Evolutionary conservation across 2,888 invertebrate genomes (phyloP).

Genomic region (Drosophila anomalata): DNA sequence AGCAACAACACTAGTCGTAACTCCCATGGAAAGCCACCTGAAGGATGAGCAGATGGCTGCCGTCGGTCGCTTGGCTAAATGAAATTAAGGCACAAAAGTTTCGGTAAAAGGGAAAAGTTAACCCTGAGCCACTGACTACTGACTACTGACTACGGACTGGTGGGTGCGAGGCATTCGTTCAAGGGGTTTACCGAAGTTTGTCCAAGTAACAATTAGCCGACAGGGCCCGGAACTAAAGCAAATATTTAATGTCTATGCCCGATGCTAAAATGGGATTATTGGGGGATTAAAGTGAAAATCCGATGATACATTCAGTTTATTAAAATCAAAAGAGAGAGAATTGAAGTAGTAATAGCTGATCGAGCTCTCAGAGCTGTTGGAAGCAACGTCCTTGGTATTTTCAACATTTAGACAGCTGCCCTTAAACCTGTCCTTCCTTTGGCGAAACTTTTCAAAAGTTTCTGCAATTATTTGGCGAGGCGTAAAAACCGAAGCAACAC

Average conservation of each 20-base stretch:
- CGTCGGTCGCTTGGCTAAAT: slow-evolving; percentile 48
- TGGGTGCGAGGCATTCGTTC: slow-evolving; percentile 2
- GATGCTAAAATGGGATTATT: slow-evolving; percentile 6
- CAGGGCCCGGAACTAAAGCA: slow-evolving; percentile 34
- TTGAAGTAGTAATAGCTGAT: background rate
- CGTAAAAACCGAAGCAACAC: slow-evolving; percentile 48
- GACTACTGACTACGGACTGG: background rate
- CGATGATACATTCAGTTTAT: slow-evolving; percentile 21
- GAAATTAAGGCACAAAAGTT: slow-evolving; percentile 61
- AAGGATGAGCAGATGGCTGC: background rate
- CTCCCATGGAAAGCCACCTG: background rate
- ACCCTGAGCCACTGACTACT: slow-evolving; percentile 9
- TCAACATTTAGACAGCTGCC: slow-evolving; percentile 24
- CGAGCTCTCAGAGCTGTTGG: background rate
- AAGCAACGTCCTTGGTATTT: slow-evolving; percentile 1
- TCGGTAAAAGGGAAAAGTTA: slow-evolving; percentile 54
- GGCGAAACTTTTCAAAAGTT: slow-evolving; percentile 43
- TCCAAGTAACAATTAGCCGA: slow-evolving; percentile 66
- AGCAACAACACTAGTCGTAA: slow-evolving; percentile 7
- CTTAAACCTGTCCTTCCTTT: background rate
- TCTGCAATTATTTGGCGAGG: slow-evolving; percentile 51
- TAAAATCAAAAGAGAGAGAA: slow-evolving; percentile 3
- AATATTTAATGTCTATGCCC: slow-evolving; percentile 33
- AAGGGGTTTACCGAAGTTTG: slow-evolving; percentile 42
- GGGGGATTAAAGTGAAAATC: slow-evolving; percentile 15